Evolutionary conservation across 2,888 invertebrate genomes (phyloP), one percentile per base, ranked within the genome.

Genomic region (Parochlus steinenii): DNA sequence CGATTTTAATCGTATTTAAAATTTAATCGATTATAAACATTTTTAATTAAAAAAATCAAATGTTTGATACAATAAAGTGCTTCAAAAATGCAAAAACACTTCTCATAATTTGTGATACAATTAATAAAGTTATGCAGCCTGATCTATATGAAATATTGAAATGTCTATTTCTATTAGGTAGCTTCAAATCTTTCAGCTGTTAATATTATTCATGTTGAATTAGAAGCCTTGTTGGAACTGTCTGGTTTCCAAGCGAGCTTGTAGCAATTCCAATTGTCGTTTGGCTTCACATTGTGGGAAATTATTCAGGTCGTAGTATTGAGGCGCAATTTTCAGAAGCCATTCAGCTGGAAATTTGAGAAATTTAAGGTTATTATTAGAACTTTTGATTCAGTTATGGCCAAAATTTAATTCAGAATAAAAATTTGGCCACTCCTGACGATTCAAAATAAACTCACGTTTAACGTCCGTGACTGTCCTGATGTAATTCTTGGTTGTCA

Each of bases 401-500:
- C 10, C 29, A 33, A 33, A 8, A 17, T 24, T 25, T 12, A 39
- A 30, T 39, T 37, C 22, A 24, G 32, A 32, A 33, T 38, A 10
- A 22, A 30, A 40, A 12, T 31, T 14, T 31, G 16, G 4, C n/a
- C 6, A 29, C 17, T 12, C 22, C n/a, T 17, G 18, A 18, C n/a
- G 4, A 22, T 16, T 12, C 11, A 18, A 30, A 10, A 35, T 30
- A 28, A 34, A 69, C 79, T 72, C 61, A 95, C 97, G 93, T 67
- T 97, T 97, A 44, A 98, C 87, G 52, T 98, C 98, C 0, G 95
- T 95, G 10, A 97, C 95, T 0, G 97, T 98, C 45, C 98, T 70
- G 49, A 99, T 99, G 58, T 98, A 99, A 62, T 99, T 98, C 64
- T 98, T 98, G 40, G 97, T 95, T 42, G 98, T 99, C 45, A 99